Conservation (phyloP, 2,113 vertebrate species). For the Panthera uncia region DNA sequence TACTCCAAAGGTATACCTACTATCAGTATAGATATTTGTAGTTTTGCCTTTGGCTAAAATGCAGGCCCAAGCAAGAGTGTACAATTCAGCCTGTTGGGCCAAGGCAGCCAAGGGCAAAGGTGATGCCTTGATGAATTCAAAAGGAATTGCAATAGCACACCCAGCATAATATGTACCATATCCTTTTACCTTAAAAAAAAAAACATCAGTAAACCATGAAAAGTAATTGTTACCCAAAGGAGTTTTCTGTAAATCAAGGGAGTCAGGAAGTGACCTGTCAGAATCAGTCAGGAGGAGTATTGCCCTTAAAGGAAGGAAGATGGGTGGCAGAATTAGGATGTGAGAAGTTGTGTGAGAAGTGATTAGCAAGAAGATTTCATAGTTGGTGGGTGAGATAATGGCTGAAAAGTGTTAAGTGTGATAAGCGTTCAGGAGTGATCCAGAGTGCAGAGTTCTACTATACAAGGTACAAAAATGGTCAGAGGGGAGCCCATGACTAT, state of each 20-base stretch:
- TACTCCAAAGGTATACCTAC: neutral
- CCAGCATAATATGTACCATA: neutral
- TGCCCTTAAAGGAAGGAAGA: neutral
- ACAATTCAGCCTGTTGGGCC: neutral
- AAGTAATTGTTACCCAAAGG: neutral
- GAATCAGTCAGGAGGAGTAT: neutral
- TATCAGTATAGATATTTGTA: neutral
- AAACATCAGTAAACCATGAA: neutral
- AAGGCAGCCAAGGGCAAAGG: neutral
- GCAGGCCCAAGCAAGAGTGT: neutral
- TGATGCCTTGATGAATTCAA: neutral
- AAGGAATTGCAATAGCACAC: neutral
- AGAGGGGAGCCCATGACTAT: neutral
- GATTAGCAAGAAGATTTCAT: neutral
- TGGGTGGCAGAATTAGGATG: neutral
- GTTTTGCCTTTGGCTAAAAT: neutral
- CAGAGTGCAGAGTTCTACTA: neutral
- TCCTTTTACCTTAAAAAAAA: neutral
- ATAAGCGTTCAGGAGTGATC: neutral
- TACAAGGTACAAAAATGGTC: neutral
- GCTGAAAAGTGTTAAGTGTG: neutral
- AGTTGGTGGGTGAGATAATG: neutral
- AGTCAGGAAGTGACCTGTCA: neutral
- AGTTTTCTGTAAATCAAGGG: neutral
- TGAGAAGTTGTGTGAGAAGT: neutral